Evolutionary conservation across 2,888 invertebrate genomes (phyloP), one percentile per base, ranked within the genome.

Genomic region (Cryptus armator): DNA sequence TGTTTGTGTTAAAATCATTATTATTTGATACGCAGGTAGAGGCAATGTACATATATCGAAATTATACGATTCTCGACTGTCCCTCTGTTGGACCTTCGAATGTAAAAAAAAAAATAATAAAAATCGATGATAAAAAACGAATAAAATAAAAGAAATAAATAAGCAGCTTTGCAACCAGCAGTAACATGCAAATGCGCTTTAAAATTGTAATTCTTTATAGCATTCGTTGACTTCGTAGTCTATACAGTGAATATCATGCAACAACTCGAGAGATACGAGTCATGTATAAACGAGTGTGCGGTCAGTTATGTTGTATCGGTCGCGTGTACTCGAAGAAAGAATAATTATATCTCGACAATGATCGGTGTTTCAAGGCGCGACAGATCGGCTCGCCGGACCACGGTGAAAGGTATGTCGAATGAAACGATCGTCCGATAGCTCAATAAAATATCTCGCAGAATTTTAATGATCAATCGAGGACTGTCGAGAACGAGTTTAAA

Each of bases 291-390:
- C 59, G 32, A 59, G 59, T 74, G 59, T 19, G n/a, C n/a, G 29
- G 24, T 62, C 44, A 32, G 29, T 64, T 64, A 64, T 29, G 32
- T 64, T 32, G 62, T 32, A 70, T 56, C 51, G 43, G 75, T 75
- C 64, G 32, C 46, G 48, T 16, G 56, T 37, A 37, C 48, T 64
- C 24, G 32, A 48, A 56, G 53, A 46, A 44, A 37, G 66, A 67
- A 56, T 74, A 74, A 74, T 74, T 74, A 46, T 81, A 83, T 81
- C 83, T 84, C 75, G 70, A 79, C 86, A 83, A 84, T 80, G 70
- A 86, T 87, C 86, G 86, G 46, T 62, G 29, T 64, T 76, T 70
- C 71, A 77, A 78, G 86, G 81, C 74, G 84, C 56, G 85, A 84
- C 83, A 86, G 32, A 32, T 48, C 46, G 62, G 62, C 62, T 48